These are phyloP conservation scores for Buceros bicornis DNA, from an alignment of 2,797 vertebrate genomes.

Conservation along the genomic window DNA sequence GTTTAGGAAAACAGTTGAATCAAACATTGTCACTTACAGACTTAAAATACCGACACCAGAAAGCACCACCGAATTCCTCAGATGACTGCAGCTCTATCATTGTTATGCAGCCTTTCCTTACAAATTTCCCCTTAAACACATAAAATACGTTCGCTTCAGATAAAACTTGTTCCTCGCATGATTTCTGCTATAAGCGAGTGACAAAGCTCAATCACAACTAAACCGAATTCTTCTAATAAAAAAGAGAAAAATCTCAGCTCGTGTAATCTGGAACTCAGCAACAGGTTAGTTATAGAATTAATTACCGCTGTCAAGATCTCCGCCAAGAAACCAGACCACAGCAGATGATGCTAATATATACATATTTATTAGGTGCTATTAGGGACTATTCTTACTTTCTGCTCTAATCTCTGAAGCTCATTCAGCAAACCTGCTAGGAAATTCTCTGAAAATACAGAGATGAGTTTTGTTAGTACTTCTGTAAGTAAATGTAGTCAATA, in stretches of 20 bases:
- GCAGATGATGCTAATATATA: not conserved
- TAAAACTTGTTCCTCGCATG: not conserved
- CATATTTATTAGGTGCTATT: not conserved
- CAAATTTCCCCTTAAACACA: not conserved
- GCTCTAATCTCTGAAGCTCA: not conserved
- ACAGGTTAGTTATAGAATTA: not conserved
- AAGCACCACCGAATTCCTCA: not conserved
- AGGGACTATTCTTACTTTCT: not conserved
- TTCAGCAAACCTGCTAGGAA: not conserved
- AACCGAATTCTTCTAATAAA: not conserved
- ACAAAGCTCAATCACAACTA: not conserved
- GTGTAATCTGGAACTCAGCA: not conserved
- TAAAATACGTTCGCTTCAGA: not conserved
- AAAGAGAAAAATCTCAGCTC: not conserved
- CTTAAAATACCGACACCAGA: slow-evolving; percentile 11
- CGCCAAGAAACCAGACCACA: not conserved
- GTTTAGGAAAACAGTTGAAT: not conserved
- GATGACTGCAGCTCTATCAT: not conserved
- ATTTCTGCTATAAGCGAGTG: not conserved
- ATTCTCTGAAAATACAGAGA: not conserved
- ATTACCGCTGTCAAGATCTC: not conserved
- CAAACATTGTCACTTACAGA: not conserved
- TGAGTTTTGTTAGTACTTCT: not conserved
- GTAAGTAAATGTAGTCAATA: not conserved
- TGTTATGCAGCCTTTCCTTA: not conserved